These are phyloP conservation scores for Prinia subflava DNA, from an alignment of 2,113 vertebrate species.

Conservation along the genomic window DNA sequence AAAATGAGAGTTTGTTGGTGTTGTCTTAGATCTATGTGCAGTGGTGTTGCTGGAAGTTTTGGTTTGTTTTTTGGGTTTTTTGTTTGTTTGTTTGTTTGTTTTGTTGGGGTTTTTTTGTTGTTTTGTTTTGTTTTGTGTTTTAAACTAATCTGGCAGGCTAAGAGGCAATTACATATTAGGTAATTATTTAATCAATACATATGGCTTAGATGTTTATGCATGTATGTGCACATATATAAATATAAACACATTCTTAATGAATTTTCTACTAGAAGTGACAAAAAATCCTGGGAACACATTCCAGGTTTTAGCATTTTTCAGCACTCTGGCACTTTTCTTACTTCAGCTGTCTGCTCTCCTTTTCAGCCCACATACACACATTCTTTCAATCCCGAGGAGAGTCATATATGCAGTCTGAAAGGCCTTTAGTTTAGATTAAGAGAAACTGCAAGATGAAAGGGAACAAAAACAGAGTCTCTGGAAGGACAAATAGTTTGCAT, in stretches of 20 bases:
- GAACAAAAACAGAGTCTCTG: not conserved
- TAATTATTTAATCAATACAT: constrained; percentile 33
- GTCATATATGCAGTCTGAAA: not conserved
- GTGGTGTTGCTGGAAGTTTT: not conserved
- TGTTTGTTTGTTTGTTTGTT: not conserved
- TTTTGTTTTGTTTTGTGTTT: not conserved
- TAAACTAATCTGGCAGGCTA: not conserved
- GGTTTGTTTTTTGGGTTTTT: not conserved
- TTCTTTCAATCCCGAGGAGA: not conserved
- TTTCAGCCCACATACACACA: not conserved
- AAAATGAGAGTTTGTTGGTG: constrained; percentile 63
- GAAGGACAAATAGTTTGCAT: not conserved
- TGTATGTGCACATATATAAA: not conserved
- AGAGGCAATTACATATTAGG: not conserved
- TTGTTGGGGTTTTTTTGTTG: not conserved
- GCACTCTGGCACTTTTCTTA: not conserved
- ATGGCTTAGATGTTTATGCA: not conserved
- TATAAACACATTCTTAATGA: not conserved
- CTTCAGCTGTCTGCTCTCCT: not conserved
- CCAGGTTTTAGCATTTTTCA: not conserved
- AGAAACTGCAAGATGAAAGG: not conserved
- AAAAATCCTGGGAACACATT: not conserved
- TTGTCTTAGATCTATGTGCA: constrained; percentile 49
- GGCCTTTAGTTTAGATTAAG: constrained; percentile 6
- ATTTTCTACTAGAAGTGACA: not conserved